Conservation (phyloP, 2,888 invertebrate species). For the Hedychridium roseum region DNA sequence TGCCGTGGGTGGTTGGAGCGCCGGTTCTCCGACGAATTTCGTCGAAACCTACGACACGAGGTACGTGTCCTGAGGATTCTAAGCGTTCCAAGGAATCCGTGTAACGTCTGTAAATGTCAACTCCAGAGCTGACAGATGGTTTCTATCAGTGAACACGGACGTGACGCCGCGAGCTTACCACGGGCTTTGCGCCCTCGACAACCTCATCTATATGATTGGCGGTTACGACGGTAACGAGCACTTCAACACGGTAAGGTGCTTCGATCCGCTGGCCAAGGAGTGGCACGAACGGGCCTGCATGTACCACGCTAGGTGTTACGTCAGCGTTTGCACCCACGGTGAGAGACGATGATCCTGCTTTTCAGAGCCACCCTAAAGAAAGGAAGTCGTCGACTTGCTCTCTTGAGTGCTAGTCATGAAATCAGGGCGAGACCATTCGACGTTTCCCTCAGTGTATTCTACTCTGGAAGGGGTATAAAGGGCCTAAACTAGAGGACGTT, state of each 20-base stretch:
- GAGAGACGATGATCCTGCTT: slow-evolving; percentile 28
- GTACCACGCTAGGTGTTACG: slow-evolving; percentile 82
- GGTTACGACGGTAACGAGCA: slow-evolving; percentile 84
- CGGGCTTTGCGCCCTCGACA: slow-evolving; percentile 76
- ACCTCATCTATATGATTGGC: slow-evolving; percentile 80
- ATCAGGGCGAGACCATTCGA: not conserved
- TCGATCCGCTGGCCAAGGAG: slow-evolving; percentile 77
- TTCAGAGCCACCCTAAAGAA: not conserved
- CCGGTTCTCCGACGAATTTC: slow-evolving; percentile 84
- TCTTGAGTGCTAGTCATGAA: no score
- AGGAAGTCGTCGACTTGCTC: no score
- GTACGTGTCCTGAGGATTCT: slow-evolving; percentile 54
- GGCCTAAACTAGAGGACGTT: no score
- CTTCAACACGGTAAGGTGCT: slow-evolving; percentile 81
- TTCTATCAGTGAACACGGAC: slow-evolving; percentile 74
- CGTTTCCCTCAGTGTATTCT: no score
- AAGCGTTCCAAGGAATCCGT: not conserved
- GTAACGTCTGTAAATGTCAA: slow-evolving; percentile 20
- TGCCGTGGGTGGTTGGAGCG: slow-evolving; percentile 85
- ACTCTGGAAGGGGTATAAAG: no score
- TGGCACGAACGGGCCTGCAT: slow-evolving; percentile 83
- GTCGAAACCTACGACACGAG: slow-evolving; percentile 81
- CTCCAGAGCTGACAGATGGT: slow-evolving; percentile 79
- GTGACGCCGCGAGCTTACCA: slow-evolving; percentile 79
- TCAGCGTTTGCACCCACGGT: slow-evolving; percentile 77